Conservation (phyloP, 2,113 vertebrate species). For the Raja brachyura region DNA sequence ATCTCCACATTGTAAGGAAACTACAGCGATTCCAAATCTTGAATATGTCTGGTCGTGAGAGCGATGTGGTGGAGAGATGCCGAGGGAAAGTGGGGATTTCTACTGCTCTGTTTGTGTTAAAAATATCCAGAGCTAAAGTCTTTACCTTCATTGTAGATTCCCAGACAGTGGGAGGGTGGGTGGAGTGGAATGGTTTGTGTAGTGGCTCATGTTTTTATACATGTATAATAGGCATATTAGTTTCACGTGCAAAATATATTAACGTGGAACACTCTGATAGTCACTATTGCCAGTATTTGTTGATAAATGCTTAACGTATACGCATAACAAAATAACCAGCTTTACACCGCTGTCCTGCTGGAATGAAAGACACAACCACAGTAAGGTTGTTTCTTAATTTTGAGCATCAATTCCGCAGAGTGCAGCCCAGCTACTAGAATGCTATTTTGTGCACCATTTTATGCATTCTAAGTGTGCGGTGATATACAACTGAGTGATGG, state of each 20-base stretch:
- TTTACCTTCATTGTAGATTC: background rate
- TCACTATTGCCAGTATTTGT: background rate
- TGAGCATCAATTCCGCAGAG: background rate
- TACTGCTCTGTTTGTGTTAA: background rate
- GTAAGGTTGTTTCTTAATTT: background rate
- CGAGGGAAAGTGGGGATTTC: too few relatives aligned
- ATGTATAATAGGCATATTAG: background rate
- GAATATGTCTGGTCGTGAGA: background rate
- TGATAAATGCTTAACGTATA: background rate
- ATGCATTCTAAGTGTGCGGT: background rate
- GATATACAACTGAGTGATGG: constrained; percentile 15
- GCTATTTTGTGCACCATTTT: background rate
- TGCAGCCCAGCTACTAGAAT: background rate
- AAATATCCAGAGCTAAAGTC: background rate
- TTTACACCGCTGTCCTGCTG: background rate
- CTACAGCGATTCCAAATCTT: background rate
- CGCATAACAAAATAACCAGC: background rate
- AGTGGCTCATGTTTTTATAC: background rate
- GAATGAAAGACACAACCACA: background rate
- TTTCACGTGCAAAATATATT: background rate
- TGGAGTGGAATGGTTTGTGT: too few relatives aligned
- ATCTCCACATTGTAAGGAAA: background rate
- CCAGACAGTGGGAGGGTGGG: background rate
- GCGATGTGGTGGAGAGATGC: background rate
- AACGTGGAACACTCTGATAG: background rate